A percentile compares a stretch with the other conserved stretches of the same genome.
Conservation (phyloP, 2,113 vertebrate species). For the Riparia riparia region DNA sequence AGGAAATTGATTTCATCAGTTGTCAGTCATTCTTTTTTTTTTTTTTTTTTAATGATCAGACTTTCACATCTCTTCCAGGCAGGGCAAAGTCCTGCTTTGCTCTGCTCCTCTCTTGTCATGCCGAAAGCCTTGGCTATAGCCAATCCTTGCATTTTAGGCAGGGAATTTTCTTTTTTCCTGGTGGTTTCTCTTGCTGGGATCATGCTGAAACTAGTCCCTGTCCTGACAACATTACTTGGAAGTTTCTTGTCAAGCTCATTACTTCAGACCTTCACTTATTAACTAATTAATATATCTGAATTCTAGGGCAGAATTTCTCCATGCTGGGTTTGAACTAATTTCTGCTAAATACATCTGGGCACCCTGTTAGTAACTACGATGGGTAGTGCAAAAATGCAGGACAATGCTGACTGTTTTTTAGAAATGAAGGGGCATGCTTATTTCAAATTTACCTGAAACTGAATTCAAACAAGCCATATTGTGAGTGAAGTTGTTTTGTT, state of each 20-base stretch:
- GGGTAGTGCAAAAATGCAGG: background rate
- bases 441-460: background rate
- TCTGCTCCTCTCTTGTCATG: background rate
- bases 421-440: background rate
- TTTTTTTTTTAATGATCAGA: background rate
- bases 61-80: background rate
- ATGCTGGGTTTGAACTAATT: background rate
- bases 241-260: background rate
- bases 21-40: background rate
- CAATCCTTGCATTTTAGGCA: fast-evolving
- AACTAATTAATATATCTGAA: background rate
- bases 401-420: background rate
- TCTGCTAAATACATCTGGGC: background rate
- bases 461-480: background rate
- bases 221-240: background rate
- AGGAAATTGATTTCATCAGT: conserved; percentile 42
- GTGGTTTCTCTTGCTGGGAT: background rate
- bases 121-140: background rate
- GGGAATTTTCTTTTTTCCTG: background rate
- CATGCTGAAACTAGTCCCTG: background rate
- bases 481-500: background rate
- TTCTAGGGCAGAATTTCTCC: background rate
- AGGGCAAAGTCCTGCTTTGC: background rate
- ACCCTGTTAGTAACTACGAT: background rate
- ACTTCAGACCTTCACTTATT: background rate